A percentile compares a stretch with the other conserved stretches of the same genome.
Evolutionary conservation across 2,888 invertebrate genomes (phyloP).

Genomic region (Tanypteryx hageni): DNA sequence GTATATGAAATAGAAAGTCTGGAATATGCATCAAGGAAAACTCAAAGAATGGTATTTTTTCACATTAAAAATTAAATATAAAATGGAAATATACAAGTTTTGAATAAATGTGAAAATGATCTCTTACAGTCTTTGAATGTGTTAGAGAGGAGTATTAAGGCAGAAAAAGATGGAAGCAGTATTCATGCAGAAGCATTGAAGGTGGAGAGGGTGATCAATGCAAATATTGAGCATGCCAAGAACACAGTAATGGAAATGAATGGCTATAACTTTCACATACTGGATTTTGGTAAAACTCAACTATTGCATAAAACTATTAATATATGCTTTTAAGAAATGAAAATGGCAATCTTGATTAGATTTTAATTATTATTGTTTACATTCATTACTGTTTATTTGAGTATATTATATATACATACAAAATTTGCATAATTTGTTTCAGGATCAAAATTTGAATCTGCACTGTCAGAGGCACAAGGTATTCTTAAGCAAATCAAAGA

Average conservation of each 20-base stretch:
- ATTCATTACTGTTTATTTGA: too few species aligned
- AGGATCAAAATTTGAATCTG: constrained; percentile 87
- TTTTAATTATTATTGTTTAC: too few species aligned
- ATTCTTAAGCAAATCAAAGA: constrained; percentile 74
- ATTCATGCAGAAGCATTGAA: constrained; percentile 71
- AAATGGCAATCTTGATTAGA: too few species aligned
- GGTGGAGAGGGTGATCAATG: constrained; percentile 75
- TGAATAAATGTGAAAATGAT: not conserved
- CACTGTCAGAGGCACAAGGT: constrained; percentile 83
- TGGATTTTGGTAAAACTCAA: constrained; percentile 83
- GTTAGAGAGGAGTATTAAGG: constrained; percentile 70
- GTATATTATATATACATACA: too few species aligned
- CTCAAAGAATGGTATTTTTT: constrained; percentile 76
- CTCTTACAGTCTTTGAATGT: constrained; percentile 68
- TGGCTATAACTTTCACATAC: constrained; percentile 82
- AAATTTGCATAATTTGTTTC: constrained; percentile 67
- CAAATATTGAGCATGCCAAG: constrained; percentile 78
- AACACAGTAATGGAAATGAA: constrained; percentile 81
- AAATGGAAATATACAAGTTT: not conserved
- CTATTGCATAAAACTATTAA: too few species aligned
- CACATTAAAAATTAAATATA: not conserved
- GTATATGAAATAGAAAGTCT: constrained; percentile 75
- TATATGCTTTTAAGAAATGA: too few species aligned
- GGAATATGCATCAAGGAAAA: constrained; percentile 76
- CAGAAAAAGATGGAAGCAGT: constrained; percentile 70